Percentiles rank a stretch among this genome's conserved stretches.
phyloP scores from a whole-genome alignment of 2,888 invertebrate genomes.

The Lycaena phlaeas region DNA sequence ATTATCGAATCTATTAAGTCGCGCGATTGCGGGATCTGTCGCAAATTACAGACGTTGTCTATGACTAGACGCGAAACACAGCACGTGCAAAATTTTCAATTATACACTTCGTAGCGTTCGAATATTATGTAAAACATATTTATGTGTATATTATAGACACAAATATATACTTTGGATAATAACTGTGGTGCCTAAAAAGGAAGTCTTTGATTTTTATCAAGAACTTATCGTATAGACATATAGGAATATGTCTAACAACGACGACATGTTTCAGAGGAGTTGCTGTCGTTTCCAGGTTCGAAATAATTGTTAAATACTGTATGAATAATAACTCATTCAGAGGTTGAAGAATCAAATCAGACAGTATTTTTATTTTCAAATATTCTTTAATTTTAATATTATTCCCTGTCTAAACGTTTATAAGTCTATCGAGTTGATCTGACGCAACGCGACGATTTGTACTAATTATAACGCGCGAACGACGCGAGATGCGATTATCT shows the following conservation, averaged over 20 bases:
- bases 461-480: conserved; percentile 71
- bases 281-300: too few species aligned
- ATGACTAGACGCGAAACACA: background rate
- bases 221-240: too few species aligned
- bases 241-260: too few species aligned
- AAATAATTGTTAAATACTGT: background rate
- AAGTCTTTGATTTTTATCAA: too few species aligned
- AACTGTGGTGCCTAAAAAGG: background rate
- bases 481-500: conserved; percentile 59
- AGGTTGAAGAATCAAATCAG: too few species aligned
- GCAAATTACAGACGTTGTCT: conserved; percentile 10
- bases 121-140: background rate
- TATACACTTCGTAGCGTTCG: background rate
- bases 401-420: conserved; percentile 29
- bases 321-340: background rate
- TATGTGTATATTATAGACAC: background rate
- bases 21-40: conserved; percentile 58
- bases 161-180: conserved; percentile 10
- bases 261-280: too few species aligned
- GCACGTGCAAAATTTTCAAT: conserved; percentile 1
- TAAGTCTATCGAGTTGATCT: conserved; percentile 36
- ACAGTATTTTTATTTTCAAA: background rate
- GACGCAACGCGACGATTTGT: conserved; percentile 49
- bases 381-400: background rate
- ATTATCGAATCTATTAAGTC: conserved; percentile 69